A percentile compares a stretch with the other conserved stretches of the same genome.
Conservation (phyloP, 2,113 vertebrate genomes). For the Poeciliopsis turrubarensis region DNA sequence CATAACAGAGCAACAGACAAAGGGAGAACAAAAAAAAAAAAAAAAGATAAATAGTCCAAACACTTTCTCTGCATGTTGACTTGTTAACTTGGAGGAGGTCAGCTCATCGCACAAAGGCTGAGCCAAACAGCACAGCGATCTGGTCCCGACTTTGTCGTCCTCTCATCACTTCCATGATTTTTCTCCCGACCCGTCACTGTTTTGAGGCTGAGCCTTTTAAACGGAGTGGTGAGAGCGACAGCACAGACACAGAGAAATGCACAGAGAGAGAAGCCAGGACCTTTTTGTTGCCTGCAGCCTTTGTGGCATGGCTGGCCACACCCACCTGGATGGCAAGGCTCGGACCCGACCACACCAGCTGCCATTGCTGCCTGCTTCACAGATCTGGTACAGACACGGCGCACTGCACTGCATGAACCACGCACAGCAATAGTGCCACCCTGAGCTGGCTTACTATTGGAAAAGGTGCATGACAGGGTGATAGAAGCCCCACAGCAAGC, state of each 20-base stretch:
- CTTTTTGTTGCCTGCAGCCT: conserved; percentile 79
- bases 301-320: conserved; percentile 83
- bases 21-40: background rate
- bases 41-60: conserved; percentile 22
- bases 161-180: conserved; percentile 71
- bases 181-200: conserved; percentile 63
- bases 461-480: conserved; percentile 96
- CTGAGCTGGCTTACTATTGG: conserved; percentile 84
- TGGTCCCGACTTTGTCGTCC: conserved; percentile 56
- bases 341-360: conserved; percentile 81
- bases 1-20: conserved; percentile 21
- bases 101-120: conserved; percentile 82
- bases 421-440: conserved; percentile 84
- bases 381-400: conserved; percentile 83
- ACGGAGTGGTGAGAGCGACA: conserved; percentile 65
- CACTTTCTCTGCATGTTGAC: conserved; percentile 75
- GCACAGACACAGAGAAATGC: conserved; percentile 22
- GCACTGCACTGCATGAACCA: conserved; percentile 90
- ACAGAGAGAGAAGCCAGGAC: conserved; percentile 61
- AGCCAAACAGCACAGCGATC: conserved; percentile 61
- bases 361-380: conserved; percentile 86
- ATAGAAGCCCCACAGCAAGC: conserved; percentile 99
- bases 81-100: conserved; percentile 70
- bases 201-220: conserved; percentile 68
- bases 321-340: conserved; percentile 76